Base-by-base conservation (phyloP, 2,113 vertebrate genomes). In the Damaliscus lunatus region DNA sequence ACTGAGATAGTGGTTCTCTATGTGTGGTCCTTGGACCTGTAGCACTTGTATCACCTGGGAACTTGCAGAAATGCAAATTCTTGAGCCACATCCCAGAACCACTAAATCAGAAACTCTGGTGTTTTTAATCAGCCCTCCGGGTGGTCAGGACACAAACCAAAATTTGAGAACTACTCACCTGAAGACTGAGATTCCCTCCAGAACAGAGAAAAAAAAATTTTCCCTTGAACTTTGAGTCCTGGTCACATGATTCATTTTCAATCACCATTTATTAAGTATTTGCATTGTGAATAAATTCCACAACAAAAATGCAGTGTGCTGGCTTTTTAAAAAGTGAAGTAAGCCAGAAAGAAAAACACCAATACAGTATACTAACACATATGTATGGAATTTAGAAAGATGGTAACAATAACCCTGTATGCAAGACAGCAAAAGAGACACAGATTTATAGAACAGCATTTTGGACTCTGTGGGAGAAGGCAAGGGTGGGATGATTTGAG, bases 71-170 rank as follows among this genome's bases (percentile, higher is more conserved):
- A 36, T 27, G 10, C 14, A 91, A 62, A 15, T 50, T 88, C 8
- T 59, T 11, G 12, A 85, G 17, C 23, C 5, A 78, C 1, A 40
- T 36, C 17, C 12, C 11, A 46, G 74, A 77, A 43, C 7, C n/a
- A 55, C 52, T 46, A 36, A 64, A 46, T n/a, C 6, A 2, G 71
- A 90, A 87, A 83, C 1, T 10, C 59, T 93, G 12, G 55, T 23
- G 7, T 21, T 84, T 57, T 36, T 88, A 43, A 88, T 3, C 13
- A n/a, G 14, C 57, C 10, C 10, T 64, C 6, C 1, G 0, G 19
- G 6, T 43, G 19, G 3, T 46, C 36, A 3, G 2, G 5, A 53
- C 13, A 1, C 33, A 17, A 40, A 14, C 10, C 10, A 33, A 15
- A 3, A 7, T 48, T 29, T n/a, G 16, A 50, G 43, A 89, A 15